Conservation (phyloP, 1,140 invertebrate genomes). For the Papilio polytes region DNA sequence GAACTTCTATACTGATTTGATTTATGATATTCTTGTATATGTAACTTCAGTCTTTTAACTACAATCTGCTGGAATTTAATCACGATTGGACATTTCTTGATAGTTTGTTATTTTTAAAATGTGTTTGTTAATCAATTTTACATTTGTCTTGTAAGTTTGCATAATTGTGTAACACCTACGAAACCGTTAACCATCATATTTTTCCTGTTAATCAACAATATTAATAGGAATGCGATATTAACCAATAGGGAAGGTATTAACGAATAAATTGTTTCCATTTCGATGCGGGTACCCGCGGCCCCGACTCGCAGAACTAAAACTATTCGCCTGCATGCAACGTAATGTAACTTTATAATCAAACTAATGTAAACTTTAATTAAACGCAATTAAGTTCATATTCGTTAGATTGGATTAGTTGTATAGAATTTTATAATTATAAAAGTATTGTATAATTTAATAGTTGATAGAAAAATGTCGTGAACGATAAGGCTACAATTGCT, state of each 20-base stretch:
- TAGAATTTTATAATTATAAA: conserved; percentile 33
- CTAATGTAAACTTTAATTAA: conserved; percentile 40
- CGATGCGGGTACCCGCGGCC: conserved; percentile 67
- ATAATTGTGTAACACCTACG: conserved; percentile 35
- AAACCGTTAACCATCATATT: conserved; percentile 74
- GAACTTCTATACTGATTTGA: too few relatives aligned
- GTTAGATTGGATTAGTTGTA: background rate
- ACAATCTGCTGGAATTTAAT: too few relatives aligned
- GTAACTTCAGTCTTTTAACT: too few relatives aligned
- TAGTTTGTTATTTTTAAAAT: too few relatives aligned
- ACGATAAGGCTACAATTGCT: conserved; percentile 51
- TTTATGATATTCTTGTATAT: too few relatives aligned
- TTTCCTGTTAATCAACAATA: conserved; percentile 59
- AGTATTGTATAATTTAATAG: conserved; percentile 48
- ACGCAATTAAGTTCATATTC: conserved; percentile 17
- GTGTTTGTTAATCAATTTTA: background rate
- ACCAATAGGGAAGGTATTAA: conserved; percentile 68
- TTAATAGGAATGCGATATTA: conserved; percentile 72
- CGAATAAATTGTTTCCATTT: conserved; percentile 56
- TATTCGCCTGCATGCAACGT: conserved; percentile 4
- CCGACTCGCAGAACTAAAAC: conserved; percentile 38
- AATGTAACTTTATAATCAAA: background rate
- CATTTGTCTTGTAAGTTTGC: background rate
- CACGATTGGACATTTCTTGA: too few relatives aligned
- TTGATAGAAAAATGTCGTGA: conserved; percentile 58